These are phyloP conservation scores for Athalia circularis DNA, from an alignment of 2,888 invertebrate genomes.

Conservation along the genomic window DNA sequence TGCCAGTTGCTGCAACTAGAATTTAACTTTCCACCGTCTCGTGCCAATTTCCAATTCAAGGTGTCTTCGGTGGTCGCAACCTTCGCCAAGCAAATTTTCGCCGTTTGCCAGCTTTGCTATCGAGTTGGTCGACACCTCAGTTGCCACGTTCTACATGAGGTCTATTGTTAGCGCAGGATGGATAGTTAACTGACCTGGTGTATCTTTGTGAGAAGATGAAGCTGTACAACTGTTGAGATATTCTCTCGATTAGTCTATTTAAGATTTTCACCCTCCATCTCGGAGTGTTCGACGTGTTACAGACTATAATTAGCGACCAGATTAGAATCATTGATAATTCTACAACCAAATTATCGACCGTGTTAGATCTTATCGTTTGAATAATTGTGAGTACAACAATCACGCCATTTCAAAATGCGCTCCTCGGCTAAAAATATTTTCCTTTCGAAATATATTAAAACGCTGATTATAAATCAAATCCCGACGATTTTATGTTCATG, in stretches of 20 bases:
- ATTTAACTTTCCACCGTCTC: neutral
- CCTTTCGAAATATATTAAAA: too few species aligned
- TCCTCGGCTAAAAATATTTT: too few species aligned
- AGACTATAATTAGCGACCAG: too few species aligned
- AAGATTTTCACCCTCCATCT: too few species aligned
- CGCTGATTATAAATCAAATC: too few species aligned
- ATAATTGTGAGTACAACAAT: too few species aligned
- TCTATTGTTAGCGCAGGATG: constrained; percentile 45
- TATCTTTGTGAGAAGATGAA: neutral
- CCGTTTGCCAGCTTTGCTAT: constrained; percentile 49
- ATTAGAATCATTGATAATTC: too few species aligned
- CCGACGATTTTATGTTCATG: too few species aligned
- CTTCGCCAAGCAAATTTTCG: constrained; percentile 28
- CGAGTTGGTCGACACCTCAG: constrained; percentile 34
- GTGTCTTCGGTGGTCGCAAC: constrained; percentile 44
- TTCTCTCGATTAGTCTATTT: neutral
- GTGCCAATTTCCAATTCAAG: constrained; percentile 44
- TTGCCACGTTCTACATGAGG: constrained; percentile 30
- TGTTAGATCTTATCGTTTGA: too few species aligned
- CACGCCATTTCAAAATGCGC: too few species aligned
- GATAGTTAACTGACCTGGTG: constrained; percentile 7
- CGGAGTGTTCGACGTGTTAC: too few species aligned
- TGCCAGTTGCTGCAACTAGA: neutral
- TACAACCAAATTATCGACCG: too few species aligned
- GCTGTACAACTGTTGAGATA: neutral